A percentile compares a stretch with the other conserved stretches of the same genome.
Evolutionary conservation across 2,113 vertebrate genomes (phyloP).

Genomic region (Sinocyclocheilus grahami): DNA sequence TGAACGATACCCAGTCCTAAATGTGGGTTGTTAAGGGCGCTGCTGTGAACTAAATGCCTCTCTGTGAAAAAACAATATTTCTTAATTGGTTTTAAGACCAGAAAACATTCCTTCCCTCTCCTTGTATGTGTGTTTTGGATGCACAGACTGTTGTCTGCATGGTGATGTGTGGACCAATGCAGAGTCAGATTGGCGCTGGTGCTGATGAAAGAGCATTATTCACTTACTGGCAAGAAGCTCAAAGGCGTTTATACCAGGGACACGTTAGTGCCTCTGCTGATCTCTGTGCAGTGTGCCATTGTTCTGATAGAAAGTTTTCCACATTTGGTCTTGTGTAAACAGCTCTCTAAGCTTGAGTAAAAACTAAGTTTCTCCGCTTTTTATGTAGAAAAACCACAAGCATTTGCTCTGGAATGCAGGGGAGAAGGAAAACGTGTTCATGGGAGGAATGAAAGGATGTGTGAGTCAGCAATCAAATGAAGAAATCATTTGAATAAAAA

Average conservation of each 20-base stretch:
- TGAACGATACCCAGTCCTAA: too few relatives aligned
- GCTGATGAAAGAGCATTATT: slow-evolving; percentile 40
- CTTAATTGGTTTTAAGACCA: not conserved
- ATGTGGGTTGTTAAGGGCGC: slow-evolving; percentile 61
- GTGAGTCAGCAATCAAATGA: not conserved
- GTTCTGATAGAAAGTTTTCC: slow-evolving; percentile 59
- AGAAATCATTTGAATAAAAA: not conserved
- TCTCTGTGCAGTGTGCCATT: slow-evolving; percentile 55
- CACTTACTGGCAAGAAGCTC: slow-evolving; percentile 31
- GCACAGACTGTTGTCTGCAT: slow-evolving; percentile 10
- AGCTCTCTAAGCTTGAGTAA: slow-evolving; percentile 42
- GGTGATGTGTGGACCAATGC: slow-evolving; percentile 12
- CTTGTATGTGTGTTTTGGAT: not conserved
- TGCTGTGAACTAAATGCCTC: slow-evolving; percentile 8
- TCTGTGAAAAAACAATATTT: slow-evolving; percentile 9
- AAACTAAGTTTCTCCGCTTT: slow-evolving; percentile 12
- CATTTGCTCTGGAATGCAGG: slow-evolving; percentile 14
- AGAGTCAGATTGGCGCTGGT: not conserved
- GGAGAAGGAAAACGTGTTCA: not conserved
- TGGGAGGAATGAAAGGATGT: not conserved
- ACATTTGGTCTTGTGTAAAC: slow-evolving; percentile 51
- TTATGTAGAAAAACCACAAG: slow-evolving; percentile 10
- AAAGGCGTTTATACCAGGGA: slow-evolving; percentile 27
- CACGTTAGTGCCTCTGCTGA: slow-evolving; percentile 8
- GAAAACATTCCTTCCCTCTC: not conserved